phyloP scores from a whole-genome alignment of 2,113 vertebrate genomes.

The Malurus cyaneus region DNA sequence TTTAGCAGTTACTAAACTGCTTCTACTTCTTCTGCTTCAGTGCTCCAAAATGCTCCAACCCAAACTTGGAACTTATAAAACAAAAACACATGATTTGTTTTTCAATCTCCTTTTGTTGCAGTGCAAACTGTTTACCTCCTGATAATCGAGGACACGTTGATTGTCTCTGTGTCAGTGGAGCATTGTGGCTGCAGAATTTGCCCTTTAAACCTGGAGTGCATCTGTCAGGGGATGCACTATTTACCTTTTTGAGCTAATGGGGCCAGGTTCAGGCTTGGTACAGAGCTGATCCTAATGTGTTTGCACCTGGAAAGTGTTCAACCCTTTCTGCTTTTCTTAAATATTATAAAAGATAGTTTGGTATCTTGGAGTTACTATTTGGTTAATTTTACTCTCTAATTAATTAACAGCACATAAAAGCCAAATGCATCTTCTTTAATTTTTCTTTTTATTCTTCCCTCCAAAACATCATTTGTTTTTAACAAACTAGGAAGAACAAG shows the following conservation, averaged over 20 bases:
- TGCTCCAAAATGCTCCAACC: neutral
- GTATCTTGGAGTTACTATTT: neutral
- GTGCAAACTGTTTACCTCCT: slow-evolving; percentile 48
- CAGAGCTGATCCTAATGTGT: neutral
- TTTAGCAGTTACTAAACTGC: slow-evolving; percentile 16
- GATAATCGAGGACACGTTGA: slow-evolving; percentile 55
- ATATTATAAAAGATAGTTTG: neutral
- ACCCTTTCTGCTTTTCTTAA: neutral
- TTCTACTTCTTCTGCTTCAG: neutral
- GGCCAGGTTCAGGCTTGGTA: neutral
- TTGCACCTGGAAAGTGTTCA: slow-evolving; percentile 13
- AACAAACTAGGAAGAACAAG: neutral
- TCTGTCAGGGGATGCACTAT: neutral
- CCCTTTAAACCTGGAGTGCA: neutral
- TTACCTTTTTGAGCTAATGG: neutral
- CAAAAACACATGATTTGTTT: slow-evolving; percentile 65
- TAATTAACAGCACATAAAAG: neutral
- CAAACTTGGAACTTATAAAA: slow-evolving; percentile 52
- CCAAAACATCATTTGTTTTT: neutral
- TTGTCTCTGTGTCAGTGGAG: slow-evolving; percentile 12
- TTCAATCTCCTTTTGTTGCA: neutral
- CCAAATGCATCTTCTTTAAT: neutral
- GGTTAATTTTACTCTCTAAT: neutral
- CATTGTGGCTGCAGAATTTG: neutral
- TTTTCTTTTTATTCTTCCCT: neutral